A percentile compares a stretch with the other conserved stretches of the same genome.
Evolutionary conservation across 2,888 invertebrate species (phyloP).

Genomic region (Synergus laeviventris): DNA sequence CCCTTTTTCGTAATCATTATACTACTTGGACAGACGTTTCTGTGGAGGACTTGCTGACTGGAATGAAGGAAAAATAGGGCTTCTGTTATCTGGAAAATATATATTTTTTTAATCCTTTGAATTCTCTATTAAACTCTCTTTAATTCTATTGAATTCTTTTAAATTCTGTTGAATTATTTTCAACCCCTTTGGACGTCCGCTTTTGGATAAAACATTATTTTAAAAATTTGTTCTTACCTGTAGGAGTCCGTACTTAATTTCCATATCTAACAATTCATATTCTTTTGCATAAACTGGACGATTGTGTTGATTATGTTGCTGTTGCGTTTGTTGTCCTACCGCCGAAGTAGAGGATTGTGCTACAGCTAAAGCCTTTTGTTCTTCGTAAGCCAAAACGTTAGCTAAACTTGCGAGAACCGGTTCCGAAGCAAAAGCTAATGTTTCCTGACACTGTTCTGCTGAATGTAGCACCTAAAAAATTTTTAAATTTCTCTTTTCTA

Average conservation of each 20-base stretch:
- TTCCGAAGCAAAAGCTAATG: constrained; percentile 96
- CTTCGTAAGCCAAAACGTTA: constrained; percentile 91
- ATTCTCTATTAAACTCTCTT: too few relatives aligned
- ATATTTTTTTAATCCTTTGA: not conserved
- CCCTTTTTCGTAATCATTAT: constrained; percentile 94
- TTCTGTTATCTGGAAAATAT: constrained; percentile 89
- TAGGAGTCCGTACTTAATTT: constrained; percentile 93
- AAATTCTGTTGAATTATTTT: too few relatives aligned
- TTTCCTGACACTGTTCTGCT: constrained; percentile 90
- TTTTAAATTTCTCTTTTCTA: not conserved
- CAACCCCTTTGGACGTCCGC: too few relatives aligned
- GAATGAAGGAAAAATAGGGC: constrained; percentile 95
- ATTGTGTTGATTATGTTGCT: constrained; percentile 59
- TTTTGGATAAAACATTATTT: not conserved
- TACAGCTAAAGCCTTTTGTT: constrained; percentile 77
- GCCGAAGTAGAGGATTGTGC: constrained; percentile 69
- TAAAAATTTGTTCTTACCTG: constrained; percentile 83
- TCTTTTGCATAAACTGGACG: constrained; percentile 85
- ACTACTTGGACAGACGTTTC: constrained; percentile 95
- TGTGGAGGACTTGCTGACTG: constrained; percentile 90
- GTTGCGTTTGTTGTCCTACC: constrained; percentile 59
- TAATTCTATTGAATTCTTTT: too few relatives aligned
- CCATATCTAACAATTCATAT: constrained; percentile 93
- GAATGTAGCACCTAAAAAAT: constrained; percentile 54
- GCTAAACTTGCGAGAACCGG: constrained; percentile 92